Evolutionary conservation across 2,888 invertebrate species (phyloP).

Genomic region (Yponomeuta plumbellus): DNA sequence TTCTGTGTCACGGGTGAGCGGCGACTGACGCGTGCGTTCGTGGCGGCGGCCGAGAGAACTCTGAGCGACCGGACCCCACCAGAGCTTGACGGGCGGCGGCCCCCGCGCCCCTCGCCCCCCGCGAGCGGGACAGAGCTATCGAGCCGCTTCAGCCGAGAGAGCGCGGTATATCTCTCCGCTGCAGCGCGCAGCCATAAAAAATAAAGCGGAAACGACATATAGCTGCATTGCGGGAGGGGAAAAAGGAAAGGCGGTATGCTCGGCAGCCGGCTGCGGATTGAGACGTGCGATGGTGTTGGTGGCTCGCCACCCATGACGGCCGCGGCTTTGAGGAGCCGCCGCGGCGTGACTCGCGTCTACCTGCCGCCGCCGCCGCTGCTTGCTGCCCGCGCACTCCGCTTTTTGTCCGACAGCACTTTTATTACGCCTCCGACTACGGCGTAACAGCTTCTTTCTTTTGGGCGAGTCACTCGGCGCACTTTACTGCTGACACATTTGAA

Average conservation of each 20-base stretch:
- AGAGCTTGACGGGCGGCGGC: conserved; percentile 42
- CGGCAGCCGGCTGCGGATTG: conserved; percentile 74
- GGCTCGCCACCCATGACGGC: conserved; percentile 75
- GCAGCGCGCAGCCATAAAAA: conserved; percentile 69
- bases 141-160: conserved; percentile 56
- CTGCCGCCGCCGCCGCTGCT: conserved; percentile 31
- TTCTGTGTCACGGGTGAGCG: conserved; percentile 55
- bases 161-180: conserved; percentile 67
- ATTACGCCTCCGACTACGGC: conserved; percentile 60
- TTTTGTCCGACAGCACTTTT: conserved; percentile 72
- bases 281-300: conserved; percentile 75
- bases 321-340: conserved; percentile 66
- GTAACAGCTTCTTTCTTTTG: conserved; percentile 42
- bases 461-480: conserved; percentile 52
- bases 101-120: conserved; percentile 47
- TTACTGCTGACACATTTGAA: conserved; percentile 64
- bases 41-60: conserved; percentile 62
- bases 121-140: conserved; percentile 43
- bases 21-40: conserved; percentile 48
- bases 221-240: conserved; percentile 75
- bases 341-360: conserved; percentile 41
- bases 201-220: conserved; percentile 75
- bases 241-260: conserved; percentile 71
- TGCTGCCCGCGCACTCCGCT: conserved; percentile 42
- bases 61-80: conserved; percentile 66